Conservation (phyloP, 2,797 vertebrate species). For the Rhabdophis nuchalis region DNA sequence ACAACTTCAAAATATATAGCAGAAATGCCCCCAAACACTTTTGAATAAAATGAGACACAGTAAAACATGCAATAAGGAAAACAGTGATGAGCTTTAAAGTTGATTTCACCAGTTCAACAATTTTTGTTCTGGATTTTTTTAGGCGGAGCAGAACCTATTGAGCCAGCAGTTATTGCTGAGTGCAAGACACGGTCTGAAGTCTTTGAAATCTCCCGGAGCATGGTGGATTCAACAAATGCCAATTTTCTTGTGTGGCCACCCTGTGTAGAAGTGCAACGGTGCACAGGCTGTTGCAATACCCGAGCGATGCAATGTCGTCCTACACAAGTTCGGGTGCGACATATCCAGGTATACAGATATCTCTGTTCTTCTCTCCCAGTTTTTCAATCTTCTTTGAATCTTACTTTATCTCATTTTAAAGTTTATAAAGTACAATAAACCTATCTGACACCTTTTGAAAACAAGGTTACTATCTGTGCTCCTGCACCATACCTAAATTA, state of each 20-base stretch:
- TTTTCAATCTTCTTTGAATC: background rate
- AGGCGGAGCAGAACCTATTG: constrained; percentile 69
- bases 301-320: constrained; percentile 79
- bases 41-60: background rate
- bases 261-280: constrained; percentile 94
- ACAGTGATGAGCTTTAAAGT: background rate
- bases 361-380: background rate
- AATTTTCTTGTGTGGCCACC: constrained; percentile 90
- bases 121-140: background rate
- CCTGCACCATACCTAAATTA: background rate
- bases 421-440: background rate
- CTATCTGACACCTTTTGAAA: background rate
- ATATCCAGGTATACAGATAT: constrained; percentile 76
- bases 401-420: background rate
- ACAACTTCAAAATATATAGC: background rate
- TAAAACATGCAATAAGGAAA: background rate
- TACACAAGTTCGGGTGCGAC: constrained; percentile 73
- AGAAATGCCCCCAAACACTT: background rate
- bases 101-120: constrained; percentile 2
- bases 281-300: constrained; percentile 91
- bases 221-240: constrained; percentile 87
- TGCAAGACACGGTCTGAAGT: constrained; percentile 90
- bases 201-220: constrained; percentile 84
- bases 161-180: constrained; percentile 79
- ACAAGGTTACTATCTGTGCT: background rate